Base-by-base conservation (phyloP, 2,888 invertebrate species). In the Zonitis immaculata region DNA sequence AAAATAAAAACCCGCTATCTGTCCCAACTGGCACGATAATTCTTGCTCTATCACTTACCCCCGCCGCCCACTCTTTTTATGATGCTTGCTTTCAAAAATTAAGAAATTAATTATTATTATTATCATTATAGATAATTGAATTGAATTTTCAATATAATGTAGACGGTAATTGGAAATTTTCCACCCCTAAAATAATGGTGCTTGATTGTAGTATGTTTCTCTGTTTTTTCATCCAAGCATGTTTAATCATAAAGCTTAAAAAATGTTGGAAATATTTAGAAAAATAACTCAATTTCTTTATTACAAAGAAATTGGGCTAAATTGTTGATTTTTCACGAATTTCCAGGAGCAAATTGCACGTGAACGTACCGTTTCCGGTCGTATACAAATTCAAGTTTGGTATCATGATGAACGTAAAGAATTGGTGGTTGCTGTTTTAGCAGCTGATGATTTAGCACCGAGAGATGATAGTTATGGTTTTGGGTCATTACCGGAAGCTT, bases 331-430 rank as follows among this genome's bases (percentile, higher is more conserved):
- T n/a, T n/a, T n/a, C n/a, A n/a, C n/a, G n/a, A n/a, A n/a, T n/a
- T 75, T 76, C 48, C 74, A 87, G 86, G 86, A 87, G 73, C 86
- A 86, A 80, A 76, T 86, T 59, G 82, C 83, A n/a, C 82, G 86
- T 55, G 88, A 90, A 75, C 84, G 88, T 58, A 85, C 84, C 63
- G 85, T 87, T 52, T 82, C 86, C 22, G 91, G 91, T 42, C 82
- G 92, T 18, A 85, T 94, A 30, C 91, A 92, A 76, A 82, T 95
- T 60, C 92, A 94, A 73, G 87, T 94, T 50, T 91, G 89, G 86
- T 93, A 92, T 78, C 89, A 92, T 70, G 84, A 86, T 54, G 91
- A 91, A 67, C 81, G 89, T 54, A 84, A 84, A 65, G 91, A 93
- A 69, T 79, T 95, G 51, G 87, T 90, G 8, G 89, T 94, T 22